phyloP scores from a whole-genome alignment of 2,888 invertebrate species.

The Drosophila robusta region DNA sequence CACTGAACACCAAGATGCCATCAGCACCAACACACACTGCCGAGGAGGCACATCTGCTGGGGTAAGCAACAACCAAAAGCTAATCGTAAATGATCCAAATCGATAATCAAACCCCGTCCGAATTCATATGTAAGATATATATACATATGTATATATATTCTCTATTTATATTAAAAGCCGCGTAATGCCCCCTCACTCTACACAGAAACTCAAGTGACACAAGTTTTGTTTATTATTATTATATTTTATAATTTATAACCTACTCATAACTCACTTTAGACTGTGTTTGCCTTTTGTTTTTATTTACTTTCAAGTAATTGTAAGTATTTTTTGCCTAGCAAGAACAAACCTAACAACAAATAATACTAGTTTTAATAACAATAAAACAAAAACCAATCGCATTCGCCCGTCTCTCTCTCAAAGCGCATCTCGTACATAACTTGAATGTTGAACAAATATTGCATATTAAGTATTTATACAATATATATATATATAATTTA shows the following conservation, averaged over 20 bases:
- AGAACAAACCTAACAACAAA: conserved; percentile 23
- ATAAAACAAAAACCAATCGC: conserved; percentile 30
- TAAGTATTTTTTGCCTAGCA: conserved; percentile 50
- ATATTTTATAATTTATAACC: conserved; percentile 10
- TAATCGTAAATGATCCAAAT: conserved; percentile 1
- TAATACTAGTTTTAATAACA: conserved; percentile 1
- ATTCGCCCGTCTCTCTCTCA: conserved; percentile 52
- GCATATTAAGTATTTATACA: conserved; percentile 26
- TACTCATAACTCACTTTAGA: conserved; percentile 36
- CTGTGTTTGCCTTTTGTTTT: conserved; percentile 32
- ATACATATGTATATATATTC: neutral
- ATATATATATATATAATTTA: conserved; percentile 24
- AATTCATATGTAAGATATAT: conserved; percentile 50
- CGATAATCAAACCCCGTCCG: neutral
- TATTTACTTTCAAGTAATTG: conserved; percentile 24
- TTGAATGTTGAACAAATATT: conserved; percentile 50
- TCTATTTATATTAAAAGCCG: conserved; percentile 14
- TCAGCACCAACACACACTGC: conserved; percentile 86
- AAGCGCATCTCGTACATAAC: conserved; percentile 50
- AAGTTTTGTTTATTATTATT: conserved; percentile 10
- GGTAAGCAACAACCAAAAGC: conserved; percentile 88
- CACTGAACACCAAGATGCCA: conserved; percentile 85
- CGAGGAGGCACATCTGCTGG: conserved; percentile 94
- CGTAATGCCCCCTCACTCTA: conserved; percentile 24
- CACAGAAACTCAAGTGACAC: conserved; percentile 45